A percentile compares a stretch with the other conserved stretches of the same genome.
phyloP scores from a whole-genome alignment of 2,797 vertebrate genomes.

The Rhinoraja longicauda region DNA sequence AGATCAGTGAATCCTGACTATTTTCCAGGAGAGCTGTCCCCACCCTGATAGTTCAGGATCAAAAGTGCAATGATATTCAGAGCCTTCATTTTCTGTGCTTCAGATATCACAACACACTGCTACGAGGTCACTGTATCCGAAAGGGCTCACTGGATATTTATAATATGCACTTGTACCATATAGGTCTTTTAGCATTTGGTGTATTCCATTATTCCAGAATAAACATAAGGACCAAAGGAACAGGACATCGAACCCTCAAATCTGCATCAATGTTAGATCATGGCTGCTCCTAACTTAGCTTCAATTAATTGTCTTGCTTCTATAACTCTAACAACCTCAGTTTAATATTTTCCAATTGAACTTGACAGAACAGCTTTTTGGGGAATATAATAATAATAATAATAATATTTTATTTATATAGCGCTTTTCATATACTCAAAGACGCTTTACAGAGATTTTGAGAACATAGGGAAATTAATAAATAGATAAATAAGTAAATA shows the following conservation, averaged over 20 bases:
- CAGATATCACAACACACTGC: background rate
- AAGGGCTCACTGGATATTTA: background rate
- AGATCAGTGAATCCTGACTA: background rate
- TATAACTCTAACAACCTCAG: too few species aligned
- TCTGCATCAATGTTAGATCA: too few species aligned
- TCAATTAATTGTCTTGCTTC: too few species aligned
- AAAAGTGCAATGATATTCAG: background rate
- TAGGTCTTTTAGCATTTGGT: background rate
- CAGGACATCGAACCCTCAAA: background rate
- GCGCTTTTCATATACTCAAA: too few species aligned
- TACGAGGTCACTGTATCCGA: background rate
- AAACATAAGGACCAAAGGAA: background rate
- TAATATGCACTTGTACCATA: background rate
- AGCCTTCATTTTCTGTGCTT: background rate
- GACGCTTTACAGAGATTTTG: too few species aligned
- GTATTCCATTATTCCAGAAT: background rate
- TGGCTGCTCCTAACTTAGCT: too few species aligned
- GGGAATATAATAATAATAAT: too few species aligned
- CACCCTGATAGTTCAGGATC: background rate
- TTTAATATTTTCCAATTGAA: too few species aligned
- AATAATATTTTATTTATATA: too few species aligned
- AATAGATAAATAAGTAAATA: too few species aligned
- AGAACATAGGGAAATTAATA: too few species aligned
- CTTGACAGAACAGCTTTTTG: too few species aligned
- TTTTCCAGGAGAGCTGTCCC: background rate